Percentiles rank a stretch among this genome's conserved stretches.
These are phyloP conservation scores for Nomada hirtipes DNA, from an alignment of 2,888 invertebrate species.

Conservation along the genomic window DNA sequence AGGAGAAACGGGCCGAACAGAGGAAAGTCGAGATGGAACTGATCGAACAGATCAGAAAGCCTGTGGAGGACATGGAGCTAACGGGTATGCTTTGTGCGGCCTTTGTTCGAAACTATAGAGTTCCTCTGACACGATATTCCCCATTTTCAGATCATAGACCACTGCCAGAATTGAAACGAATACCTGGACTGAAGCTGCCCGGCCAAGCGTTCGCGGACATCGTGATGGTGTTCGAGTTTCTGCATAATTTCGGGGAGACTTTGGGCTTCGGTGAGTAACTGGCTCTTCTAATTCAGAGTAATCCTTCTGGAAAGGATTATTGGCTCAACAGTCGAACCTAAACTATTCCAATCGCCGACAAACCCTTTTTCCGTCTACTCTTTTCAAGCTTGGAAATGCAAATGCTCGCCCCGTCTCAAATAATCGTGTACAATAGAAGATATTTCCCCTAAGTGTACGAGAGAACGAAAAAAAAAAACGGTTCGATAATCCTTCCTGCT, in stretches of 20 bases:
- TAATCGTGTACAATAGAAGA: no score
- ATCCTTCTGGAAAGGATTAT: not conserved
- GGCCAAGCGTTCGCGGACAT: conserved; percentile 96
- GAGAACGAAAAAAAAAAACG: no score
- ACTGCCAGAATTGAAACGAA: conserved; percentile 90
- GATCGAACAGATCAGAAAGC: conserved; percentile 91
- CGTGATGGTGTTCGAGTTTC: conserved; percentile 98
- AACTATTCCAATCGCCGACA: not conserved
- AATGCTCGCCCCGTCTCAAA: no score
- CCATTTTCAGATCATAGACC: conserved; percentile 87
- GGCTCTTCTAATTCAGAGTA: not conserved
- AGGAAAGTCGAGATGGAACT: conserved; percentile 88
- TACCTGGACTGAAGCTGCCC: conserved; percentile 92
- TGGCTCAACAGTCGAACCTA: not conserved
- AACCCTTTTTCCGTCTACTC: not conserved
- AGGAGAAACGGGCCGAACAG: conserved; percentile 93
- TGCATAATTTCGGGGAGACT: conserved; percentile 98
- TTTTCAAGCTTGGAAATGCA: not conserved
- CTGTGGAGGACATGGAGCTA: conserved; percentile 96
- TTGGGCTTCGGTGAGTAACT: conserved; percentile 93
- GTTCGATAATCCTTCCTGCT: no score
- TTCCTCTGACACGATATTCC: not conserved
- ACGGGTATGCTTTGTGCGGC: conserved; percentile 82
- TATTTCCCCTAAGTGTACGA: no score
- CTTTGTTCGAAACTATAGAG: not conserved